Evolutionary conservation across 64 coral and sea anemone genomes (phyloP), one percentile per base, ranked within the genome.

Genomic region (Montipora efflorescens): DNA sequence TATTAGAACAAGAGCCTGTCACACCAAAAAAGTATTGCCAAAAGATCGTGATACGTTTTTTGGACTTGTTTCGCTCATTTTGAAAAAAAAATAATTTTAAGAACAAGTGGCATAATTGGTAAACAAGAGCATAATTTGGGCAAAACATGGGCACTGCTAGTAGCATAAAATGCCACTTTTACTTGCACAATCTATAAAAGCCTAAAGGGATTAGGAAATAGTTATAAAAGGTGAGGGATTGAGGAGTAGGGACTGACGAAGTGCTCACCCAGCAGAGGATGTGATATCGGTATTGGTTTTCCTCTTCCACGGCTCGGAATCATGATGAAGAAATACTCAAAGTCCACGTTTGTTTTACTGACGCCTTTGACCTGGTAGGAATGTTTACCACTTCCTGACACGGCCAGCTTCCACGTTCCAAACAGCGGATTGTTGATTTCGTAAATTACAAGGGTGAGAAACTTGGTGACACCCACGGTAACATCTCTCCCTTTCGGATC

Each of bases 291-390:
- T 81, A 94, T 74, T n/a, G 92, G 92, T 4, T 47, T 67, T 19
- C 28, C 79, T 5, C 16, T 11, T 18, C 86, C 77, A 52, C 67
- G 18, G 21, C 15, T 49, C 74, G 92, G 76, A 55, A 94, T 73
- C 59, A 88, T 77, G 19, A 94, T 77, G 48, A 88, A 94, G 53
- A 89, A 94, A 64, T 89, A 80, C 52, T 87, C 92, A 55, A 94
- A 94, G 68, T 94, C 92, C 13, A 94, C 55, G 44, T 94, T 94
- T 43, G 76, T 82, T 88, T 68, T 79, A 52, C 92, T 89, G 3
- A 59, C 5, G 72, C 84, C 92, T 69, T 87, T 89, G 59, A 94
- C 84, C 47, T 62, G 28, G 92, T 94, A 94, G 10, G 68, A 18
- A 51, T 89, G 76, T 75, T 94, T 94, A 18, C 92, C 92, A 64